Evolutionary conservation across 2,888 invertebrate genomes (phyloP).

Genomic region (Endotricha flammealis): DNA sequence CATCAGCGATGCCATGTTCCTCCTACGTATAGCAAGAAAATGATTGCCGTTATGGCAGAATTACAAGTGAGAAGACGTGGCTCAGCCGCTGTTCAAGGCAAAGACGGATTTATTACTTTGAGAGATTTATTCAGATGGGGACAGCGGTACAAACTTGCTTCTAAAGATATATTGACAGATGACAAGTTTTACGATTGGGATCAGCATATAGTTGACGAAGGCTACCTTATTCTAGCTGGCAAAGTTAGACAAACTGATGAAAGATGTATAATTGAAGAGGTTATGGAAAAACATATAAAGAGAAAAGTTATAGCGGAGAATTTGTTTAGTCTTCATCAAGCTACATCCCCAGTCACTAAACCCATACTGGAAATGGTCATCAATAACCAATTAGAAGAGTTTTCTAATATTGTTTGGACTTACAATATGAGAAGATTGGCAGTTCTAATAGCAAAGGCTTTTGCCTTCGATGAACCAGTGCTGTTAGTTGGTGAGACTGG

Average conservation of each 20-base stretch:
- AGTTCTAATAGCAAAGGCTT: constrained; percentile 88
- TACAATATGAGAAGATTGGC: constrained; percentile 91
- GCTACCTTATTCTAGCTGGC: constrained; percentile 95
- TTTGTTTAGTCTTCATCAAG: constrained; percentile 83
- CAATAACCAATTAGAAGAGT: constrained; percentile 73
- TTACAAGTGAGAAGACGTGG: constrained; percentile 89
- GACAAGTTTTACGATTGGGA: constrained; percentile 94
- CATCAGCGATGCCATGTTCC: constrained; percentile 93
- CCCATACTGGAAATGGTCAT: constrained; percentile 82
- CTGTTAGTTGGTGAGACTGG: constrained; percentile 98
- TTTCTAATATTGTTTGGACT: constrained; percentile 95
- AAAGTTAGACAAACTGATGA: constrained; percentile 93
- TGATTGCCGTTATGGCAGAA: constrained; percentile 94
- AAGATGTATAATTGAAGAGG: constrained; percentile 86
- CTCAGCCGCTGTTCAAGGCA: constrained; percentile 93
- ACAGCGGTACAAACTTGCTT: constrained; percentile 90
- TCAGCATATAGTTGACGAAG: constrained; percentile 97
- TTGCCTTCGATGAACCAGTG: constrained; percentile 95
- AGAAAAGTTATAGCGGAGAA: constrained; percentile 83
- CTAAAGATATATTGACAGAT: constrained; percentile 72
- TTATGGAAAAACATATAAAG: constrained; percentile 88
- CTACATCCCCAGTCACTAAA: constrained; percentile 87
- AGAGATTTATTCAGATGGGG: constrained; percentile 98
- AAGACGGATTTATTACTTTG: constrained; percentile 95
- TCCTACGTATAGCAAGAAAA: constrained; percentile 90